Conservation (phyloP, 2,888 invertebrate species). For the Leptinotarsa haldemani region DNA sequence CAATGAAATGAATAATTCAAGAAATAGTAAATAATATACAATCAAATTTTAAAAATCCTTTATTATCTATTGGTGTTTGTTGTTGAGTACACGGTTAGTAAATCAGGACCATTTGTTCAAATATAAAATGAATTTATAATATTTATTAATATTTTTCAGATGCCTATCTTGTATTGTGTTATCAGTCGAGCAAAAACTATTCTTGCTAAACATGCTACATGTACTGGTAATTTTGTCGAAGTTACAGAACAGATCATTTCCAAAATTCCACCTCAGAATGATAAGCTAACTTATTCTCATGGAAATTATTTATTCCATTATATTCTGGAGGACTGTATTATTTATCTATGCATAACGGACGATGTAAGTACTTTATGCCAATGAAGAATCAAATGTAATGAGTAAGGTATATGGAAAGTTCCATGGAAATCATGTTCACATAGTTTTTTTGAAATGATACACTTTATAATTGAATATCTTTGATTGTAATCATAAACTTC, state of each 20-base stretch:
- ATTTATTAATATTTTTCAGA: conserved; percentile 63
- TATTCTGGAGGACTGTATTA: conserved; percentile 84
- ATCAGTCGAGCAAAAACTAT: conserved; percentile 88
- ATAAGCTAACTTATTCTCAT: conserved; percentile 93
- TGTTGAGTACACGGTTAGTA: no score
- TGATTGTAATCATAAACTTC: background rate
- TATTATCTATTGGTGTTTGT: no score
- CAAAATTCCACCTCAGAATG: conserved; percentile 89
- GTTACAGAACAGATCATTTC: conserved; percentile 91
- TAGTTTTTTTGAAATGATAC: background rate
- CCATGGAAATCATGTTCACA: background rate
- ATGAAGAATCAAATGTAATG: background rate
- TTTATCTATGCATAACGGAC: conserved; percentile 96
- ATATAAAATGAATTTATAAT: no score
- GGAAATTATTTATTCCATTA: conserved; percentile 95
- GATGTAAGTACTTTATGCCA: conserved; percentile 75
- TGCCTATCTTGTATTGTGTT: conserved; percentile 93
- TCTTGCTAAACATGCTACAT: conserved; percentile 90
- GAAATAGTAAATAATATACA: no score
- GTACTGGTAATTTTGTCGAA: conserved; percentile 94
- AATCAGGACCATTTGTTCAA: no score
- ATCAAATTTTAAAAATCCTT: no score
- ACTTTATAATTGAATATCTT: background rate
- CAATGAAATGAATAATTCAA: no score
- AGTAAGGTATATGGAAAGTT: background rate